Conservation (phyloP, 2,888 invertebrate species). For the Drosophila peninsularis region DNA sequence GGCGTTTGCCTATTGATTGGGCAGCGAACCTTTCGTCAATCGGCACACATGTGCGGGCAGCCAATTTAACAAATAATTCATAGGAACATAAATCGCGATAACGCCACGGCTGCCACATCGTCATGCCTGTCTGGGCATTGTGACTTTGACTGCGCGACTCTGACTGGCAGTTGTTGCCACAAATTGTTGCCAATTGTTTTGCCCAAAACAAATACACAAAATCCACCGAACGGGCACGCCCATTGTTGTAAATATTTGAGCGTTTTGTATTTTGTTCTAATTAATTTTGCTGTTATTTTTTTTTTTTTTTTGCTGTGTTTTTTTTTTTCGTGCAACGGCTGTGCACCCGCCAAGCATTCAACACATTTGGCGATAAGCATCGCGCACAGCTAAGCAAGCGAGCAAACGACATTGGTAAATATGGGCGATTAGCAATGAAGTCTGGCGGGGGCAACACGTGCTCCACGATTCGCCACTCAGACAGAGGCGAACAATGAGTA, state of each 20-base stretch:
- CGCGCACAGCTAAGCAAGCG: conserved; percentile 38
- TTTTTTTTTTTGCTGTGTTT: neutral
- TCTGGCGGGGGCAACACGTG: conserved; percentile 62
- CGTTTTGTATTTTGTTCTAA: conserved; percentile 78
- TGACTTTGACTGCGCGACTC: conserved; percentile 47
- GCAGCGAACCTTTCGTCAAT: conserved; percentile 70
- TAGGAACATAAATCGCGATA: conserved; percentile 79
- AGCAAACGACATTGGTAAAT: conserved; percentile 76
- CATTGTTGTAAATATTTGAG: conserved; percentile 76
- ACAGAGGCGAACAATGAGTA: conserved; percentile 9
- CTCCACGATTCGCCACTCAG: conserved; percentile 39
- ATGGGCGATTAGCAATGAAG: conserved; percentile 71
- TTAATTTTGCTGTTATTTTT: conserved; percentile 58
- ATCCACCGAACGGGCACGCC: conserved; percentile 64
- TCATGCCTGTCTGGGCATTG: conserved; percentile 55
- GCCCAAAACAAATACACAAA: conserved; percentile 71
- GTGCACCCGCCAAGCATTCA: conserved; percentile 66
- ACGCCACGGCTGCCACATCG: conserved; percentile 61
- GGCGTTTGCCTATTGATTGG: conserved; percentile 42
- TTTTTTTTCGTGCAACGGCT: conserved; percentile 34
- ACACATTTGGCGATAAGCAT: conserved; percentile 78
- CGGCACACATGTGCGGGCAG: conserved; percentile 67
- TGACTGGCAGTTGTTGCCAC: conserved; percentile 64
- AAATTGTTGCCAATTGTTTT: conserved; percentile 78
- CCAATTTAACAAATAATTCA: conserved; percentile 80